Evolutionary conservation across 2,797 vertebrate species (phyloP).

Genomic region (Australoheros facetus): DNA sequence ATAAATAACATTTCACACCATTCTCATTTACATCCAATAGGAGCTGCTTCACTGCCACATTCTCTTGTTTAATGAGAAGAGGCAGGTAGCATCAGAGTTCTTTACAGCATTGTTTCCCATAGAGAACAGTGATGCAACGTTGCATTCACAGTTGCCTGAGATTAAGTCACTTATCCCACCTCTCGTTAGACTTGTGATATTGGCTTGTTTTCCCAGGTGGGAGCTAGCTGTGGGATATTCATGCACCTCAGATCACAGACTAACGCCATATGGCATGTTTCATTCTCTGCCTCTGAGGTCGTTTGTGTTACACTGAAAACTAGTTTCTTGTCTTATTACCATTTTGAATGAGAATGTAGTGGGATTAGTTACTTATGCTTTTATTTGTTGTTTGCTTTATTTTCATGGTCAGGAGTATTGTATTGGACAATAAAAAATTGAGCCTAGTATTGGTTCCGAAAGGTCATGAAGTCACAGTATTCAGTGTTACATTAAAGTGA

Average conservation of each 20-base stretch:
- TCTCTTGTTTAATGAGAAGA: slow-evolving; percentile 18
- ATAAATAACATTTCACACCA: background rate
- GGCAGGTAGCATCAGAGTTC: background rate
- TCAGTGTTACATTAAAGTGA: background rate
- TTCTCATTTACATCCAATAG: background rate
- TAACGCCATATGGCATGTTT: slow-evolving; percentile 22
- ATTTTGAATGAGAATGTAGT: background rate
- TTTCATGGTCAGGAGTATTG: background rate
- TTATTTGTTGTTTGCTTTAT: background rate
- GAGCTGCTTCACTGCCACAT: background rate
- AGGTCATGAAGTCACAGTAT: too few relatives aligned
- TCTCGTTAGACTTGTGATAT: slow-evolving; percentile 19
- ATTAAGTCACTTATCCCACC: slow-evolving; percentile 55
- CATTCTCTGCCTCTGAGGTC: background rate
- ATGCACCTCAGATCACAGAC: slow-evolving; percentile 3
- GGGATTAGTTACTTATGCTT: background rate
- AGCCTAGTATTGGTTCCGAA: background rate
- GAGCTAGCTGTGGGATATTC: slow-evolving; percentile 31
- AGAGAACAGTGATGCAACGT: slow-evolving; percentile 69
- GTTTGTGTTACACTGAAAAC: background rate
- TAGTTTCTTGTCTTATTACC: background rate
- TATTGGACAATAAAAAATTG: background rate
- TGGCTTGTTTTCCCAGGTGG: slow-evolving; percentile 50
- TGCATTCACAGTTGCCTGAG: slow-evolving; percentile 60
- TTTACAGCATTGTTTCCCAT: slow-evolving; percentile 23